Conservation (phyloP, 2,797 vertebrate species). For the Poecilia wingei region DNA sequence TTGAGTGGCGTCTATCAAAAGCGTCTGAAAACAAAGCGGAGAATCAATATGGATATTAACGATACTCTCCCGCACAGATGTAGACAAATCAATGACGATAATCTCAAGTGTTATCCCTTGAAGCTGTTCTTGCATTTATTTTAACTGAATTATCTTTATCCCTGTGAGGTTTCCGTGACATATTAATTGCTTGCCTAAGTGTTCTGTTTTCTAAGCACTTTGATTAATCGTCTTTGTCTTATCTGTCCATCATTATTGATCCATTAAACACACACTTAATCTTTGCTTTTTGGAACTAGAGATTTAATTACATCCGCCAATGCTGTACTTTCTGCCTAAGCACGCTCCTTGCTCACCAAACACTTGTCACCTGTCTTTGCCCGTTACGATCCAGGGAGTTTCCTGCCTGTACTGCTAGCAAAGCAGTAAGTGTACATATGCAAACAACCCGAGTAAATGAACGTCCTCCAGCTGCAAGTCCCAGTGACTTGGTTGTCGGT, state of each 20-base stretch:
- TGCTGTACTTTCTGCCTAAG: slow-evolving; percentile 28
- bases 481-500: slow-evolving; percentile 26
- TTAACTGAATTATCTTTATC: slow-evolving; percentile 43
- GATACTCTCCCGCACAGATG: slow-evolving; percentile 42
- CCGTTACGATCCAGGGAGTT: slow-evolving; percentile 32
- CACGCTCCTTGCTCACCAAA: slow-evolving; percentile 2
- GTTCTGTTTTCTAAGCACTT: slow-evolving; percentile 61
- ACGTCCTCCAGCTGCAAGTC: background rate
- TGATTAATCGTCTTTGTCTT: slow-evolving; percentile 74
- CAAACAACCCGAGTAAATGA: slow-evolving; percentile 32
- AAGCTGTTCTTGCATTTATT: slow-evolving; percentile 60
- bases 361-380: slow-evolving; percentile 45
- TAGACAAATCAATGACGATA: slow-evolving; percentile 66
- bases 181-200: slow-evolving; percentile 71
- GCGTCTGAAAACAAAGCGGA: slow-evolving; percentile 44
- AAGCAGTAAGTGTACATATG: slow-evolving; percentile 26
- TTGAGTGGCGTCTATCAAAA: slow-evolving; percentile 66
- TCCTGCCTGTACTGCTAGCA: slow-evolving; percentile 11
- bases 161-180: slow-evolving; percentile 56
- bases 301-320: slow-evolving; percentile 66
- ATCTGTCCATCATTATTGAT: slow-evolving; percentile 73
- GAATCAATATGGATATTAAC: slow-evolving; percentile 68
- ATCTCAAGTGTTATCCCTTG: slow-evolving; percentile 61
- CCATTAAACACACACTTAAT: slow-evolving; percentile 68
- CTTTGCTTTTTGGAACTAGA: slow-evolving; percentile 60